Percentiles rank a stretch among this genome's conserved stretches.
Evolutionary conservation across 2,797 vertebrate species (phyloP).

Genomic region (Poeciliopsis infans): DNA sequence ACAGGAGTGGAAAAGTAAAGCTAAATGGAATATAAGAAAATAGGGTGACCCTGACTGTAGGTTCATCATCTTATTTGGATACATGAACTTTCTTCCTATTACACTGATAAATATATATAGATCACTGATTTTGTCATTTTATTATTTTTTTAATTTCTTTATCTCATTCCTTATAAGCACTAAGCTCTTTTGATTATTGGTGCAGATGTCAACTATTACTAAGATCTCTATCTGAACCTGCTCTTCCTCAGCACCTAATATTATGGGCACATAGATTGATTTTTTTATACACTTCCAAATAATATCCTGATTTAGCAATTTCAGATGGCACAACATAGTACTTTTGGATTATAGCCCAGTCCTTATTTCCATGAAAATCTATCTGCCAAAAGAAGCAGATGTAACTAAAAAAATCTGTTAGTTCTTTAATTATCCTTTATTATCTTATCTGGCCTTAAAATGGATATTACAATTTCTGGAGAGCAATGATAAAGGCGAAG

Average conservation of each 20-base stretch:
- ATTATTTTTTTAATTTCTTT: too few relatives aligned
- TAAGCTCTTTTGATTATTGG: too few relatives aligned
- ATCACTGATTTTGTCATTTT: not conserved
- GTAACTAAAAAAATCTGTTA: too few relatives aligned
- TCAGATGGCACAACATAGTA: too few relatives aligned
- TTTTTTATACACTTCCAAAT: not conserved
- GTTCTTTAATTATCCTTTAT: not conserved
- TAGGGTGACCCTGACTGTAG: not conserved
- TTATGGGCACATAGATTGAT: not conserved
- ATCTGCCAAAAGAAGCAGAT: too few relatives aligned
- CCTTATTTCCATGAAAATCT: too few relatives aligned
- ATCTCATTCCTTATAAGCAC: too few relatives aligned
- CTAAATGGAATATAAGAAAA: not conserved
- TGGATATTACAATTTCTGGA: not conserved
- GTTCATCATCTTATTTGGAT: not conserved
- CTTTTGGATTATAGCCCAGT: too few relatives aligned
- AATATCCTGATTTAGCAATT: too few relatives aligned
- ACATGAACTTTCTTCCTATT: not conserved
- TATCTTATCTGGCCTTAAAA: not conserved
- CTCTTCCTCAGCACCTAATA: not conserved
- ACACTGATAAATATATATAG: not conserved
- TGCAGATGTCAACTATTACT: too few relatives aligned
- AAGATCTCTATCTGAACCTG: too few relatives aligned
- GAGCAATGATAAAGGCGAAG: not conserved
- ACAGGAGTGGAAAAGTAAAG: too few relatives aligned